Evolutionary conservation across 2,113 vertebrate genomes (phyloP).

Genomic region (Poeciliopsis prolifica): DNA sequence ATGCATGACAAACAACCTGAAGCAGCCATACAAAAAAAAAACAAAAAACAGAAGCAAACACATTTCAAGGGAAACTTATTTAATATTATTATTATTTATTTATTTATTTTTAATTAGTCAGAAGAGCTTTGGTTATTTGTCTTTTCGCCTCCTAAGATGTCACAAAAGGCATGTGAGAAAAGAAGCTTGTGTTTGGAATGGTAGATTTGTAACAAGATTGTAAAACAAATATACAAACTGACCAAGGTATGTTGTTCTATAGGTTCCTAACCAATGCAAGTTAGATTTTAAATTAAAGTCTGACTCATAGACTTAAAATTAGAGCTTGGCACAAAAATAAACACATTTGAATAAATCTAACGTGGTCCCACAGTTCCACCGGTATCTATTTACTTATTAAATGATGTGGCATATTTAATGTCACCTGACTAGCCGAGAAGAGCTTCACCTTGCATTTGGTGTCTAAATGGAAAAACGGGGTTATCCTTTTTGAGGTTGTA

Average conservation of each 20-base stretch:
- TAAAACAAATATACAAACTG: background rate
- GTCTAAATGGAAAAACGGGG: conserved; percentile 58
- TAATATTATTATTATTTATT: background rate
- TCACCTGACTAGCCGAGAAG: conserved; percentile 46
- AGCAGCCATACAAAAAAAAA: no score
- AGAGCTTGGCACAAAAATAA: background rate
- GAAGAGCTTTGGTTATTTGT: background rate
- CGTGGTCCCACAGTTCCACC: conserved; percentile 14
- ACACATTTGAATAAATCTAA: conserved; percentile 32
- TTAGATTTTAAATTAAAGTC: background rate
- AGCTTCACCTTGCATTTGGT: conserved; percentile 65
- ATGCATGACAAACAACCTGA: no score
- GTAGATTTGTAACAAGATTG: background rate
- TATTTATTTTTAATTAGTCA: no score
- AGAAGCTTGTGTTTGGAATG: background rate
- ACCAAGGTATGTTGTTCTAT: background rate
- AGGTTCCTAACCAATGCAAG: background rate
- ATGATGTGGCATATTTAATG: conserved; percentile 51
- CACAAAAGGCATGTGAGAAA: background rate
- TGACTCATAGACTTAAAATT: background rate
- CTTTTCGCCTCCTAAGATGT: background rate
- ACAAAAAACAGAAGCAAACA: background rate
- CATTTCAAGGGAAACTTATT: background rate
- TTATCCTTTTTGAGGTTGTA: conserved; percentile 62
- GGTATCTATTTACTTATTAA: conserved; percentile 43